Evolutionary conservation across 2,888 invertebrate genomes (phyloP).

Genomic region (Diarsia dahlii): DNA sequence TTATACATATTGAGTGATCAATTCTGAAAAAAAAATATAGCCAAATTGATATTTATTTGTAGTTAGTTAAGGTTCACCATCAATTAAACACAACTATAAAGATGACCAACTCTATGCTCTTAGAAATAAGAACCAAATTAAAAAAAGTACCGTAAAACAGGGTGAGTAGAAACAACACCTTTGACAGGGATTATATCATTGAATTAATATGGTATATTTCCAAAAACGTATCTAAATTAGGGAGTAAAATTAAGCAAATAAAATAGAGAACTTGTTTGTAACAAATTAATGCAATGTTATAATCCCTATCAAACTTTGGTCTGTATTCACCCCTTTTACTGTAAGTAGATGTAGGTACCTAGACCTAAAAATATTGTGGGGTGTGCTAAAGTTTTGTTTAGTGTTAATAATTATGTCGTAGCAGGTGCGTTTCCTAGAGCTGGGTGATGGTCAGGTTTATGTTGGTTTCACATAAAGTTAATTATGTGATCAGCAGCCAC

Average conservation of each 20-base stretch:
- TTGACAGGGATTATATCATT: too few relatives aligned
- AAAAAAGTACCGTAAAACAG: not conserved
- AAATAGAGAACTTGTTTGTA: too few relatives aligned
- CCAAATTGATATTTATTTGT: constrained; percentile 71
- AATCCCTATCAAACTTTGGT: too few relatives aligned
- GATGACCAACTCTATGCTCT: constrained; percentile 14
- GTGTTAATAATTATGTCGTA: constrained; percentile 1
- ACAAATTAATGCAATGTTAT: too few relatives aligned
- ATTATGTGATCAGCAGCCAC: constrained; percentile 22
- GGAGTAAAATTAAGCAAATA: too few relatives aligned
- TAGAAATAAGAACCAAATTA: not conserved
- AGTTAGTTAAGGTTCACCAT: constrained; percentile 49
- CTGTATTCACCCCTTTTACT: too few relatives aligned
- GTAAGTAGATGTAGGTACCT: not conserved
- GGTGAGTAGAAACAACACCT: too few relatives aligned
- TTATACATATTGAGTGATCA: constrained; percentile 15
- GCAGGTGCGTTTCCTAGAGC: not conserved
- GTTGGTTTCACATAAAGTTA: constrained; percentile 22
- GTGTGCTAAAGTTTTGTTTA: constrained; percentile 17
- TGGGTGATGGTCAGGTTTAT: constrained; percentile 29
- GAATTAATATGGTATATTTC: too few relatives aligned
- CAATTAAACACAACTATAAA: constrained; percentile 20
- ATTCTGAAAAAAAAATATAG: constrained; percentile 56
- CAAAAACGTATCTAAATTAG: too few relatives aligned
- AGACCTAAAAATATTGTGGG: not conserved